phyloP scores from a whole-genome alignment of 2,888 invertebrate genomes.

The Microctonus brassicae region DNA sequence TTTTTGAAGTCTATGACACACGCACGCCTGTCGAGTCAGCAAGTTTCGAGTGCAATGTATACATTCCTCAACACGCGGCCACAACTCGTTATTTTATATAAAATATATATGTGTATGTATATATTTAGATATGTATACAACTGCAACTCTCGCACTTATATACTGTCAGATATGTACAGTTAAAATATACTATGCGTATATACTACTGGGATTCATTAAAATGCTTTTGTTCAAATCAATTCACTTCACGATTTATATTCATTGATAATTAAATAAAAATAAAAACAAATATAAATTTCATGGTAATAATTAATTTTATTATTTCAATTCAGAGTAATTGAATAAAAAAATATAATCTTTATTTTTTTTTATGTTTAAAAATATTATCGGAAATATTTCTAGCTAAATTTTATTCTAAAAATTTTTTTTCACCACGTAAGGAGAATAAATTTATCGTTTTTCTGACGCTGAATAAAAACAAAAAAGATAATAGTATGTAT shows the following conservation, averaged over 20 bases:
- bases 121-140: not conserved
- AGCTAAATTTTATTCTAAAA: no score
- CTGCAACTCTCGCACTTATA: not conserved
- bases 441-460: not conserved
- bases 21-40: constrained; percentile 25
- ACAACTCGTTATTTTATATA: not conserved
- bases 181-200: no score
- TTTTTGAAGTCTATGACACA: constrained; percentile 18
- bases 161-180: no score
- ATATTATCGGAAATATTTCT: no score
- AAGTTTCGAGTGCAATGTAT: constrained; percentile 36
- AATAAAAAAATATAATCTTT: no score
- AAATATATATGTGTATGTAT: not conserved
- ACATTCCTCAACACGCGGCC: constrained; percentile 21
- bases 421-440: no score
- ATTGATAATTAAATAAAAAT: not conserved
- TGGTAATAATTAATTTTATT: no score
- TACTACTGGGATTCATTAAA: constrained; percentile 7
- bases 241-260: not conserved
- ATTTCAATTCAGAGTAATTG: no score
- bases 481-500: no score
- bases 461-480: no score
- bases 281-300: no score
- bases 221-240: not conserved
- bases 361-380: no score